Evolutionary conservation across 2,113 vertebrate genomes (phyloP).

Genomic region (Apaloderma vittatum): DNA sequence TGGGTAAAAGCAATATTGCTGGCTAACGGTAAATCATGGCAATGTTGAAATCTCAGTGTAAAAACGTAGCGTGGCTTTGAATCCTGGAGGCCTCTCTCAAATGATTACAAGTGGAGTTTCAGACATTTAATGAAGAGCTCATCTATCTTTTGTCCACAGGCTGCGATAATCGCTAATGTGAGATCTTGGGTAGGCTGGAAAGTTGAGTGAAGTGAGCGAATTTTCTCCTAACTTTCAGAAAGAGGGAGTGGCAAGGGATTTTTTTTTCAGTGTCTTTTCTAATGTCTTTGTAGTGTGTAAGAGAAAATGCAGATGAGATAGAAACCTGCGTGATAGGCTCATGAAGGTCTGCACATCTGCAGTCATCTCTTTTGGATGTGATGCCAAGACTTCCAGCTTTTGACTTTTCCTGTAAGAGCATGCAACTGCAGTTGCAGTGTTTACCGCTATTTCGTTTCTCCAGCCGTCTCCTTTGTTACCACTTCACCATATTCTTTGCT

Average conservation of each 20-base stretch:
- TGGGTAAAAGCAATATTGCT: neutral
- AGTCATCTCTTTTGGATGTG: neutral
- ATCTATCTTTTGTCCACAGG: neutral
- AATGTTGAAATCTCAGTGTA: neutral
- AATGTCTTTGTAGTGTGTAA: neutral
- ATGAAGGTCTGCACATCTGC: neutral
- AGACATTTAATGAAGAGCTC: neutral
- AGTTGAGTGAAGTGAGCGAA: neutral
- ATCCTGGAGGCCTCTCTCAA: neutral
- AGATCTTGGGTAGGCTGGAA: neutral
- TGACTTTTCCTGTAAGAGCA: neutral
- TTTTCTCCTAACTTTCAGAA: neutral
- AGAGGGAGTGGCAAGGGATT: neutral
- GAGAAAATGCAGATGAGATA: neutral
- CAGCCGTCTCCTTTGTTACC: neutral
- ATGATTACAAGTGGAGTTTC: neutral
- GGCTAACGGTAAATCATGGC: neutral
- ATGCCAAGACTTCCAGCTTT: neutral
- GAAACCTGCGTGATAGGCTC: accelerated
- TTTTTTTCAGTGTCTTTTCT: neutral
- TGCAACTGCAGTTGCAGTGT: neutral
- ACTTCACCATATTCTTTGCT: neutral
- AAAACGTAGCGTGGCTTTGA: neutral
- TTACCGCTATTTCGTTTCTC: constrained; percentile 4
- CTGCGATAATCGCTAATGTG: neutral